Evolutionary conservation across 1,140 invertebrate species (phyloP), one percentile per base, ranked within the genome.

Genomic region (Stenopsyche tienmushanensis): DNA sequence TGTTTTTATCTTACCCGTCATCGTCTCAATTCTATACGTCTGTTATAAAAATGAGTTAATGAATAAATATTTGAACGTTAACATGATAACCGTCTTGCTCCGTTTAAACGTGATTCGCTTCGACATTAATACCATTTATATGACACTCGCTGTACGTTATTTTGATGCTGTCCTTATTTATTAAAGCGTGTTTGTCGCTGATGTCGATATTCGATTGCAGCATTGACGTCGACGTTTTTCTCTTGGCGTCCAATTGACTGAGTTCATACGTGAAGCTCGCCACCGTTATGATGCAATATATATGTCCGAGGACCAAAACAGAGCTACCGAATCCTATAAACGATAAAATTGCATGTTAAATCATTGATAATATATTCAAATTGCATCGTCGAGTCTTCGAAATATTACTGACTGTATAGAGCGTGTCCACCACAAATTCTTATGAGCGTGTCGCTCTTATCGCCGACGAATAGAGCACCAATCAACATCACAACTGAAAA

Each of bases 251-350:
- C 1, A 54, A 3, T n/a, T 17, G 52, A 15, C 55, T 65, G 9
- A 71, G 59, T 18, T 71, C 69, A 18, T 63, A 65, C 3, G 62
- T 44, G 52, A 58, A 71, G 25, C 66, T 71, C 3, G 63, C 63
- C 5, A 71, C 69, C 5, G 69, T 53, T 9, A 68, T 54, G 20
- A 71, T 68, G 53, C 69, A 71, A 50, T 71, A 71, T 2, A 65
- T 1, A 17, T 71, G 66, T 10, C 62, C 58, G 5, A 68, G 20
- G n/a, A 71, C 20, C 13, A 71, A 13, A 26, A 71, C 1, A 17
- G 23, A 8, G 29, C 69, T 29, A 29, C 44, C 50, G 29, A 67
- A 62, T 62, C 69, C 69, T 71, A 23, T 52, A 71, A 71, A 17
- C 2, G 39, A 50, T 21, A n/a, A n/a, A 15, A 25, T 39, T 39